Conservation (phyloP, 2,888 invertebrate genomes). For the Graphium colonna region DNA sequence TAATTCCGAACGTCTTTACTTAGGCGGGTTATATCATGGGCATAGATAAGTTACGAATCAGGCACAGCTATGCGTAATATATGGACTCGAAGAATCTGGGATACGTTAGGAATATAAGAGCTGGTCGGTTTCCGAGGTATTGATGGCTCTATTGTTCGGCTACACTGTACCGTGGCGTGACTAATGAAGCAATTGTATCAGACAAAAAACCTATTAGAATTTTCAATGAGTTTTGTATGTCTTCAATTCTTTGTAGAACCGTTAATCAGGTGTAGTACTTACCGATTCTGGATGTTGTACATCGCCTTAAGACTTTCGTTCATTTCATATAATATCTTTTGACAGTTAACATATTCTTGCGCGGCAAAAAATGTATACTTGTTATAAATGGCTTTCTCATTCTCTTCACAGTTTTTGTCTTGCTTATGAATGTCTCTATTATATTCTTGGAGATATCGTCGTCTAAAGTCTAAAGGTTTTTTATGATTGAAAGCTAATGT, state of each 20-base stretch:
- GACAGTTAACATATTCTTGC: not conserved
- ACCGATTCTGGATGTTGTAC: slow-evolving; percentile 3
- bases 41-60: slow-evolving; percentile 8
- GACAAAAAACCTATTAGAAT: slow-evolving; percentile 24
- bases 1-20: slow-evolving; percentile 32
- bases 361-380: not conserved
- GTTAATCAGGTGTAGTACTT: slow-evolving; percentile 18
- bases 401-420: not conserved
- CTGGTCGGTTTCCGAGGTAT: slow-evolving; percentile 12
- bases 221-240: slow-evolving; percentile 22
- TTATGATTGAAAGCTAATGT: too few species aligned
- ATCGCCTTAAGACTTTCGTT: not conserved
- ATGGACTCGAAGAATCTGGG: slow-evolving; percentile 4
- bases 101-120: slow-evolving; percentile 11
- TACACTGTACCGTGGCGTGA: slow-evolving; percentile 21
- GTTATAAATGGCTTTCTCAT: not conserved
- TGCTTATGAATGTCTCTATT: too few species aligned
- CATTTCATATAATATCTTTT: not conserved
- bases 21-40: slow-evolving; percentile 5
- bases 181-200: slow-evolving; percentile 24
- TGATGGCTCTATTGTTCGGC: slow-evolving; percentile 21
- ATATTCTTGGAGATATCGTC: too few species aligned
- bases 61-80: slow-evolving; percentile 7
- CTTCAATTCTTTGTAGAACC: slow-evolving; percentile 13
- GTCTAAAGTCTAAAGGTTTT: too few species aligned